Conservation (phyloP, 2,113 vertebrate genomes). For the Eurystomus gularis region DNA sequence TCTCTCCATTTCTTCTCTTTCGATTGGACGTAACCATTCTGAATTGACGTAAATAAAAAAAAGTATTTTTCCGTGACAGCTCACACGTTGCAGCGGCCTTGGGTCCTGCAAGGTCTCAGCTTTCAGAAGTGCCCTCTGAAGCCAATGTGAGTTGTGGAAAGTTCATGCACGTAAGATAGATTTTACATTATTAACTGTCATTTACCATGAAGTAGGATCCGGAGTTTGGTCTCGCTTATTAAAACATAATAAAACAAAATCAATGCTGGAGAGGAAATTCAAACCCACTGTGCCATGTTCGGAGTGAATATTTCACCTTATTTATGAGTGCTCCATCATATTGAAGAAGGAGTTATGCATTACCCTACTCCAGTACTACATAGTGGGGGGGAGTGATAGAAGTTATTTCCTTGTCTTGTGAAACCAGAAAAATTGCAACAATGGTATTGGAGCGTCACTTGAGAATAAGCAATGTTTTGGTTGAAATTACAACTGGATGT, state of each 20-base stretch:
- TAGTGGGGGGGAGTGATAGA: background rate
- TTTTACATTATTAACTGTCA: background rate
- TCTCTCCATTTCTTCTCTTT: background rate
- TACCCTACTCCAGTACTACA: background rate
- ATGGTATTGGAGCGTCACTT: background rate
- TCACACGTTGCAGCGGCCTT: fast-evolving
- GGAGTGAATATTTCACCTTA: background rate
- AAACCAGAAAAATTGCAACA: background rate
- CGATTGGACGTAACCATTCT: fast-evolving
- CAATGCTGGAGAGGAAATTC: background rate
- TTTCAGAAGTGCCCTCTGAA: background rate
- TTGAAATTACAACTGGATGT: background rate
- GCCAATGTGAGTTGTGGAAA: background rate
- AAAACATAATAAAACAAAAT: background rate
- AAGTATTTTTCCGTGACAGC: background rate
- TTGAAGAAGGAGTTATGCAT: background rate
- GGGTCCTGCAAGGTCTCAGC: background rate
- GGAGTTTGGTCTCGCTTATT: background rate
- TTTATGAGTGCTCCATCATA: background rate
- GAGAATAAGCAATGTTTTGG: background rate
- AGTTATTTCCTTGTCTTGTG: background rate
- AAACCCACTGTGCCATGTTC: background rate
- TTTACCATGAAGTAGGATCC: background rate
- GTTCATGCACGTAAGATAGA: background rate
- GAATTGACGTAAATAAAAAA: background rate